These are phyloP conservation scores for Kryptopterus vitreolus DNA, from an alignment of 2,797 vertebrate species.

Conservation along the genomic window DNA sequence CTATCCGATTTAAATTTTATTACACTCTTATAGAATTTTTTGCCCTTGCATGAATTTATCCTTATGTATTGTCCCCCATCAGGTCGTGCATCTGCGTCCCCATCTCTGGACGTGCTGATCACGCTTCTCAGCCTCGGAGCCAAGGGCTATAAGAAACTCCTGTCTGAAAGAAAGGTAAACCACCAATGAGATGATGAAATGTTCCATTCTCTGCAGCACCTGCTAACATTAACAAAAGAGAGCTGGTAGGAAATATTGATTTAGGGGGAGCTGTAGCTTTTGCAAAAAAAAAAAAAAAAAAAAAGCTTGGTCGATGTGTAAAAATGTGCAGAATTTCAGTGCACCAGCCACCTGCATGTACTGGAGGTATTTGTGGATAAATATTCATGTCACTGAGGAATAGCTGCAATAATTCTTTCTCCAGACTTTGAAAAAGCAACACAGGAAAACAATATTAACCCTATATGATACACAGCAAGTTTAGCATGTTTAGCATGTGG, in stretches of 20 bases:
- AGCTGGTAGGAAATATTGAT: slow-evolving; percentile 59
- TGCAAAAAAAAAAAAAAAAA: slow-evolving; percentile 46
- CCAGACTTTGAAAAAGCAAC: background rate
- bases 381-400: background rate
- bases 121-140: slow-evolving; percentile 90
- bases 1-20: background rate
- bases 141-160: slow-evolving; percentile 87
- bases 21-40: background rate
- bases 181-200: background rate
- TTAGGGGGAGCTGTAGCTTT: slow-evolving; percentile 58
- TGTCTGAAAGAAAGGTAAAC: slow-evolving; percentile 92
- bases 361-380: background rate
- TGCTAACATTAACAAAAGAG: slow-evolving; percentile 19
- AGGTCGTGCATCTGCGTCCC: slow-evolving; percentile 95
- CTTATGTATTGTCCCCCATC: slow-evolving; percentile 35
- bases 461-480: background rate
- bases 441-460: background rate
- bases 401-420: background rate
- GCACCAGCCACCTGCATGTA: slow-evolving; percentile 58
- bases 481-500: too few relatives aligned
- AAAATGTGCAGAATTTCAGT: slow-evolving; percentile 42
- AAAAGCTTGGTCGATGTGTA: slow-evolving; percentile 50
- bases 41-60: background rate
- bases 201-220: background rate
- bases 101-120: slow-evolving; percentile 93